Evolutionary conservation across 2,797 vertebrate species (phyloP).

Genomic region (Lindbergichthys nudifrons): DNA sequence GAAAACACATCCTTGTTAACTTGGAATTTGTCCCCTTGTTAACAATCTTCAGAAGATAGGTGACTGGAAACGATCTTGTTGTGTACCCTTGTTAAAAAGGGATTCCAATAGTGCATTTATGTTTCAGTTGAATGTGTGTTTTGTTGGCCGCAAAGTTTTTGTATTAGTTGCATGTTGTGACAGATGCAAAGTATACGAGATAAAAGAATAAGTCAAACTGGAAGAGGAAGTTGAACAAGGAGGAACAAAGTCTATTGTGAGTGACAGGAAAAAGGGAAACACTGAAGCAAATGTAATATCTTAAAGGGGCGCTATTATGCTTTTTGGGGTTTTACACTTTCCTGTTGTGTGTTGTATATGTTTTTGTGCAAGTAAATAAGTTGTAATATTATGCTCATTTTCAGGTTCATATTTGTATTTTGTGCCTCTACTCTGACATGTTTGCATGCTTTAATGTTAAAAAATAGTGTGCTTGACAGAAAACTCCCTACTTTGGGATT

Average conservation of each 20-base stretch:
- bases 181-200: not conserved
- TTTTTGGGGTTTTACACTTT: too few species aligned
- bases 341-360: too few species aligned
- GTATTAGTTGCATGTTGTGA: not conserved
- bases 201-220: conserved; percentile 20
- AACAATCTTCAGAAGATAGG: conserved; percentile 43
- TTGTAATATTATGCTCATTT: too few species aligned
- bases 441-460: too few species aligned
- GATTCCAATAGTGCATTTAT: conserved; percentile 27
- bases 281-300: too few species aligned
- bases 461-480: too few species aligned
- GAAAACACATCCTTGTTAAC: conserved; percentile 48
- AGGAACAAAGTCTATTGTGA: conserved; percentile 6
- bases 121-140: conserved; percentile 13
- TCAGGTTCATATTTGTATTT: too few species aligned
- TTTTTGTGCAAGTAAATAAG: too few species aligned
- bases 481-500: too few species aligned
- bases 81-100: conserved; percentile 48
- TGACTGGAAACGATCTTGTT: conserved; percentile 42
- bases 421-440: too few species aligned
- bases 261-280: conserved; percentile 9
- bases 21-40: conserved; percentile 47
- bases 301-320: too few species aligned
- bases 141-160: conserved; percentile 8
- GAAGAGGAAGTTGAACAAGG: not conserved